Evolutionary conservation across 53 echinoderm and acorn worm species (phyloP).

Genomic region (Paracentrotus lividus): DNA sequence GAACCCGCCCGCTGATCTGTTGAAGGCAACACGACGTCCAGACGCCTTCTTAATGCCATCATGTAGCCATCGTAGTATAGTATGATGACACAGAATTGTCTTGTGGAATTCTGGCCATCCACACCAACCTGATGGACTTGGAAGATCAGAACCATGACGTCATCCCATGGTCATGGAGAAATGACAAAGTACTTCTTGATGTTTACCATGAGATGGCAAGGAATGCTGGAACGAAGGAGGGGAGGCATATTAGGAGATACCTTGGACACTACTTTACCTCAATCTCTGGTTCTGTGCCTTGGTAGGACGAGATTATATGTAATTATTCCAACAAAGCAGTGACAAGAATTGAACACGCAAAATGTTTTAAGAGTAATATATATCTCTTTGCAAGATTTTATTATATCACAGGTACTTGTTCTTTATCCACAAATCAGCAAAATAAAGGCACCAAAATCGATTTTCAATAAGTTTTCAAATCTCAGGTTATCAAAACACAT

Average conservation of each 20-base stretch:
- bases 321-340: constrained; percentile 56
- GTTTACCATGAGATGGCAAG: constrained; percentile 35
- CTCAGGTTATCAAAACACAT: too few species aligned
- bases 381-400: too few species aligned
- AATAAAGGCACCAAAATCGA: too few species aligned
- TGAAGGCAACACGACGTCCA: too few species aligned
- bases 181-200: constrained; percentile 29
- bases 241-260: constrained; percentile 53
- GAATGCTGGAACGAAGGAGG: constrained; percentile 47
- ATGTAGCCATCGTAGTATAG: too few species aligned
- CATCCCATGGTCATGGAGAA: constrained; percentile 58
- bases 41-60: too few species aligned
- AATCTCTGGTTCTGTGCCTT: not conserved
- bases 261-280: constrained; percentile 48
- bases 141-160: constrained; percentile 59
- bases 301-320: constrained; percentile 51
- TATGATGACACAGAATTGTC: too few species aligned
- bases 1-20: too few species aligned
- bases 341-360: constrained; percentile 21
- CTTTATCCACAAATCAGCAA: too few species aligned
- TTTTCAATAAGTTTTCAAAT: too few species aligned
- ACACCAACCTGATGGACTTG: constrained; percentile 52
- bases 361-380: too few species aligned
- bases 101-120: constrained; percentile 5
- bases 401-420: too few species aligned